Base-by-base conservation (phyloP, 2,113 vertebrate genomes). In the Cyrtonyx montezumae region DNA sequence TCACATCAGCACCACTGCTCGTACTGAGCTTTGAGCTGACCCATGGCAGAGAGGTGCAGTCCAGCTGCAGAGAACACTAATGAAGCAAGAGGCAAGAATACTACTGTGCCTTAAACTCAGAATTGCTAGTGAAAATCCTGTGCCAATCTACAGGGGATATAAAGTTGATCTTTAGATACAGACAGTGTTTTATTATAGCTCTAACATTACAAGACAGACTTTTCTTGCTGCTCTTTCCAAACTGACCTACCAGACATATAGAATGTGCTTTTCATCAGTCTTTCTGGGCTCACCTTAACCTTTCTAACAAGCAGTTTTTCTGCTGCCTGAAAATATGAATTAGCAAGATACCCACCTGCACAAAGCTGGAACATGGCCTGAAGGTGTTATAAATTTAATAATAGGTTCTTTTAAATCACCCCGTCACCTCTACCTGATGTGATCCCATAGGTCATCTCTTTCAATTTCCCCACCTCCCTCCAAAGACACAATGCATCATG, bases 161-260 rank as follows among this genome's bases (percentile, higher is more conserved):
- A 78, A 83, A 91, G 37, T 80, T 30, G 49, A 83, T 55, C 91
- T 96, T 83, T 67, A 91, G 90, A 46, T 58, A 87, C 8, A 85
- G 71, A 49, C 7, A 83, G 59, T 78, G 51, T 25, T 96, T 91
- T 95, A 80, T 83, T 91, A 67, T 18, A 80, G 25, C 25, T 88
- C 59, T 77, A 86, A 70, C 19, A 20, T 73, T 68, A 79, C 78
- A 87, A 62, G 67, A 73, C 46, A 83, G 75, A 85, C 26, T 78
- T 91, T 83, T 78, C 76, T 76, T 91, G 53, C 87, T 91, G 59
- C 12, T 82, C 68, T 88, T 95, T 91, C 55, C 49, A 90, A 94
- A 79, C 30, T 80, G 82, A 91, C 85, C 68, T 95, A 83, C 82
- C 34, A 90, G 92, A 85, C 23, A 56, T 62, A 16, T 3, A 80